Base-by-base conservation (phyloP, 2,888 invertebrate genomes). In the Hanleya hanleyi region DNA sequence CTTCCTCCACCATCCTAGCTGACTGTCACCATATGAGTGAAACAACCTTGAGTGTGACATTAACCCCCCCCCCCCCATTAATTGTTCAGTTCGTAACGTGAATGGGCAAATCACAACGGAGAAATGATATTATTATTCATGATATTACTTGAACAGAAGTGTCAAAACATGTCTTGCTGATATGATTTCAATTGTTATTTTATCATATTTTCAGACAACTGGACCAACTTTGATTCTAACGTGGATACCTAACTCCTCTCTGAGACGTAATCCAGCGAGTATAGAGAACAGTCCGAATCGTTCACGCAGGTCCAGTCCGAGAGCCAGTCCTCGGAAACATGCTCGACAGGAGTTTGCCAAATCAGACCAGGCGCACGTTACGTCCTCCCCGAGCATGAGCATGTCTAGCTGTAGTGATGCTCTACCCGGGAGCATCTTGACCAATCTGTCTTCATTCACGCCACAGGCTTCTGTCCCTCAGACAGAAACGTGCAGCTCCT, bases 241-340 rank as follows among this genome's bases (percentile, higher is more conserved):
- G 76, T 98, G 98, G 98, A 96, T 98, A 81, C 98, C 98, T 0
- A 98, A 98, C 90, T 94, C 95, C 1, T 96, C 96, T 0, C 92
- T 98, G 49, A 94, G 95, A 77, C 96, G 95, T 91, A 96, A 96
- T 87, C 96, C 97, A 22, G 81, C 84, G 47, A 90, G 89, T 71
- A 87, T 90, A 37, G 88, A 89, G 77, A 88, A 88, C 78, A 90
- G 89, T 74, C 90, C 90, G 38, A 86, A 82, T 69, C 77, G 79
- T 50, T 83, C 87, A 12, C 77, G 80, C 5, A 80, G 77, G n/a
- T 78, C 80, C 38, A 86, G 85, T 36, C 86, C 88, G 35, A 79
- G 83, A 64, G 79, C 85, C 32, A 86, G 86, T 66, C 86, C 83
- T n/a, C 70, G 86, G 18, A 78, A 85, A 62, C 81, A 83, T 18